Evolutionary conservation across 2,113 vertebrate species (phyloP).

Genomic region (Macheiramphus alcinus): DNA sequence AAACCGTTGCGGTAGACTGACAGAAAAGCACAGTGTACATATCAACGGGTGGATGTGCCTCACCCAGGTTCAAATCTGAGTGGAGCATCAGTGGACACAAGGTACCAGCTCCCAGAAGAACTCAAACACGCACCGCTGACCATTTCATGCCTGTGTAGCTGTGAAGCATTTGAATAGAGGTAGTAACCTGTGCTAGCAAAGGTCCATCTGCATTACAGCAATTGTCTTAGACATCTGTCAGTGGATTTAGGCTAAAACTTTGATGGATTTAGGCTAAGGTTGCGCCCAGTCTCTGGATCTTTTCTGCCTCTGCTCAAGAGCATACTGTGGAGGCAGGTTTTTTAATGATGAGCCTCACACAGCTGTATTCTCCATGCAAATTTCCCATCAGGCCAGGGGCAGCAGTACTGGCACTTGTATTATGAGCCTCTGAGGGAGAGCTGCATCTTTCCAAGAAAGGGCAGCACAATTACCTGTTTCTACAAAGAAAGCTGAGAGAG

Average conservation of each 20-base stretch:
- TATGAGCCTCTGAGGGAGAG: not conserved
- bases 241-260: not conserved
- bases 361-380: not conserved
- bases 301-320: not conserved
- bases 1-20: not conserved
- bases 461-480: conserved; percentile 34
- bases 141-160: not conserved
- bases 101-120: not conserved
- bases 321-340: not conserved
- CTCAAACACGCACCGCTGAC: not conserved
- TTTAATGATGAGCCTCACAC: not conserved
- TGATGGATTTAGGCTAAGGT: not conserved
- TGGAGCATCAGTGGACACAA: not conserved
- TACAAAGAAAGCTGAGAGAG: not conserved
- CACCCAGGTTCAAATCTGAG: not conserved
- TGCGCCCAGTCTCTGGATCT: not conserved
- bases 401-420: not conserved
- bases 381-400: not conserved
- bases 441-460: not conserved
- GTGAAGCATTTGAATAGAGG: not conserved
- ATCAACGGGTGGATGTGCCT: not conserved
- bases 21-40: not conserved
- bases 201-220: not conserved
- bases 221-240: not conserved
- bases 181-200: not conserved